Base-by-base conservation (phyloP, 2,888 invertebrate species). In the Leptinotarsa peninsularis region DNA sequence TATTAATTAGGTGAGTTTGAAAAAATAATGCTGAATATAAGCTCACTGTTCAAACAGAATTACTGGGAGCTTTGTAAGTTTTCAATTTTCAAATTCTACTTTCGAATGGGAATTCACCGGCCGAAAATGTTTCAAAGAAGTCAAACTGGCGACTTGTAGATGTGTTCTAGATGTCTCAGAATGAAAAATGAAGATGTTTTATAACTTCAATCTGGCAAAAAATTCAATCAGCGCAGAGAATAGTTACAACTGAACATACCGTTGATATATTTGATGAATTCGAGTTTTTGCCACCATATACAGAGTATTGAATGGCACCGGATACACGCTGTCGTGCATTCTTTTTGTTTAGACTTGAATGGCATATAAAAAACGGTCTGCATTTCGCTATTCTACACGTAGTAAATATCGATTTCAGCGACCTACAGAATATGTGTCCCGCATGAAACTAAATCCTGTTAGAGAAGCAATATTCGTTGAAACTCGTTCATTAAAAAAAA, bases 301-400 rank as follows among this genome's bases (percentile, higher is more conserved):
- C 54, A 66, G 68, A 72, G 72, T 74, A 78, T 77, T 70, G 63
- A 72, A 78, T 80, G 74, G 71, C 80, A 69, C 75, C 80, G 80
- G 80, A 79, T 78, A 76, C 71, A 79, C 77, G 81, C 75, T 72
- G 71, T 76, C 73, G 78, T 77, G 78, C 76, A 71, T 79, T 76
- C 63, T 50, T 56, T 74, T 76, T 72, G 69, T 54, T 49, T 4
- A n/a, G 58, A 21, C 49, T 70, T 56, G 70, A 58, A 49, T 70
- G 54, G 18, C 33, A 43, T 43, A 69, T 43, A 69, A 69, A 33
- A 69, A 69, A 43, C 15, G 43, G 49, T 49, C 43, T 69, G 68
- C 13, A 56, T 56, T 68, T 58, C 27, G 50, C 69, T 49, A 49
- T 21, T 58, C 58, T 43, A 70, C 70, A 33, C 43, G 63, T 63